Evolutionary conservation across 2,797 vertebrate species (phyloP).

Genomic region (Esox masquinongy): DNA sequence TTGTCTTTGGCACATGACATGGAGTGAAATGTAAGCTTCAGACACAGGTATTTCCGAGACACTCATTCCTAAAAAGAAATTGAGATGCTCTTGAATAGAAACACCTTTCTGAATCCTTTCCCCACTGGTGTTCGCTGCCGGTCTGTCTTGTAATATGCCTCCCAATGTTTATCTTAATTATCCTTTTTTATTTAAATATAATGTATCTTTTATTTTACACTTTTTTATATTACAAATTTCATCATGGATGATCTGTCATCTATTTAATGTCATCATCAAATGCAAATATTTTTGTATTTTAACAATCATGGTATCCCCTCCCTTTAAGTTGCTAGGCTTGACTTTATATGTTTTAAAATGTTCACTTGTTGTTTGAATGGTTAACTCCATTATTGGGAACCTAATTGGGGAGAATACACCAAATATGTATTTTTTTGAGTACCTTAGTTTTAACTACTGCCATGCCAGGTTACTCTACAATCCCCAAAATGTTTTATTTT

Average conservation of each 20-base stretch:
- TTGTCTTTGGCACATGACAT: too few species aligned
- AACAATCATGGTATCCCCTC: not conserved
- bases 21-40: too few species aligned
- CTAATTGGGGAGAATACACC: not conserved
- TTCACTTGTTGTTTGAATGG: not conserved
- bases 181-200: not conserved
- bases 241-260: not conserved
- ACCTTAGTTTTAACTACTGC: not conserved
- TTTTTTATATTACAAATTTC: not conserved
- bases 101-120: not conserved
- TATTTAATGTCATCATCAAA: not conserved
- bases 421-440: not conserved
- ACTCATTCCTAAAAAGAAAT: not conserved
- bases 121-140: not conserved
- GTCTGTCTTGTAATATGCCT: conserved; percentile 1
- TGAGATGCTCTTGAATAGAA: not conserved
- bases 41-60: too few species aligned
- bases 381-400: not conserved
- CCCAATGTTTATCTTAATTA: not conserved
- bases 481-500: not conserved
- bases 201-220: not conserved
- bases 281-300: not conserved
- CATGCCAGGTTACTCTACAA: not conserved
- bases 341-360: not conserved
- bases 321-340: not conserved